Conservation (phyloP, 1,140 invertebrate species). For the Drosophila teissieri region DNA sequence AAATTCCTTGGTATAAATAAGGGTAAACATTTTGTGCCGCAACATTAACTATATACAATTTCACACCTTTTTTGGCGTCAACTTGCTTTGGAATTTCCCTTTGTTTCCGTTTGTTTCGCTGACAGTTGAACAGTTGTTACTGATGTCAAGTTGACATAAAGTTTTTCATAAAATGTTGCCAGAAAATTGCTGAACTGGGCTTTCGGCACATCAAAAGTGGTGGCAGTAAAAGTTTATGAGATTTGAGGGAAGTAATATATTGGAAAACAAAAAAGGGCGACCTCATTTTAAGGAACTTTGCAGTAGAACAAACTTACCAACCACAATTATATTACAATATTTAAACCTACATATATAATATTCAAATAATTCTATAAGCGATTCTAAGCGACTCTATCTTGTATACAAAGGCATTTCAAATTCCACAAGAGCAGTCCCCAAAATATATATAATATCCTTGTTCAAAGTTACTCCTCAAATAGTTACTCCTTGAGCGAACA, state of each 20-base stretch:
- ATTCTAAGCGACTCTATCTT: too few species aligned
- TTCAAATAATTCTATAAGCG: too few species aligned
- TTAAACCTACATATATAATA: not conserved
- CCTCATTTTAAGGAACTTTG: too few species aligned
- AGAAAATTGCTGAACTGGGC: conserved; percentile 13
- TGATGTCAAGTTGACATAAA: conserved; percentile 63
- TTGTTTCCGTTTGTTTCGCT: conserved; percentile 12
- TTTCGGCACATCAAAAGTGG: conserved; percentile 15
- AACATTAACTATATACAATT: conserved; percentile 31
- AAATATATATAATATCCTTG: not conserved
- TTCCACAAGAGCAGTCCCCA: too few species aligned
- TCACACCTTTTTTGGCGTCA: conserved; percentile 27
- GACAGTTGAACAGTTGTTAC: conserved; percentile 53
- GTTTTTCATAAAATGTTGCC: conserved; percentile 45
- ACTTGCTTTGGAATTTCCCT: conserved; percentile 4
- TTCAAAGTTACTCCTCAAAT: not conserved
- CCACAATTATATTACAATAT: not conserved
- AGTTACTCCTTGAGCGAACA: conserved; percentile 16
- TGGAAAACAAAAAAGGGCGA: conserved; percentile 1
- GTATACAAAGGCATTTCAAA: too few species aligned
- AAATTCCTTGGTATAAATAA: not conserved
- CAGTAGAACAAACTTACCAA: not conserved
- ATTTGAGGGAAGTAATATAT: conserved; percentile 17
- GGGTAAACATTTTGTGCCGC: conserved; percentile 3
- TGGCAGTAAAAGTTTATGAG: conserved; percentile 33